phyloP scores from a whole-genome alignment of 1,140 invertebrate genomes.

The Sycobia sp. region DNA sequence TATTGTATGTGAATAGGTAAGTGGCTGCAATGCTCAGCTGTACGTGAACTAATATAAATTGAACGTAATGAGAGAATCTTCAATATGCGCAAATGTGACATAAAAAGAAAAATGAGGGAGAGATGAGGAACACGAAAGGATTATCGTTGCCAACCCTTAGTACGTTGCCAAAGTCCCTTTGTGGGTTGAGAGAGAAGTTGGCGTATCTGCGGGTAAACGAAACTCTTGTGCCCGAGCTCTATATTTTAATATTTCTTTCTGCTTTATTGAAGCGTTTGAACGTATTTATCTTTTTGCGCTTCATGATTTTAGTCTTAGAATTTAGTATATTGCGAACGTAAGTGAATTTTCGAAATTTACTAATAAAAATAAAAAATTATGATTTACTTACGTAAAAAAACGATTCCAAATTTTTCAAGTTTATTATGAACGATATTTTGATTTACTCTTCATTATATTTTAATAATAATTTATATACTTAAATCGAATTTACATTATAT shows the following conservation, averaged over 20 bases:
- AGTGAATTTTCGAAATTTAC: neutral
- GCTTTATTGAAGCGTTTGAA: slow-evolving; percentile 10
- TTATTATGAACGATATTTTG: too few species aligned
- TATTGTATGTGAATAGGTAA: slow-evolving; percentile 28
- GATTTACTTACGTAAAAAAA: slow-evolving; percentile 2
- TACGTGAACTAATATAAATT: slow-evolving; percentile 15
- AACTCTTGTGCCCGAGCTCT: slow-evolving; percentile 38
- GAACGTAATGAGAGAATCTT: neutral
- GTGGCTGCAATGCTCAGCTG: slow-evolving; percentile 20
- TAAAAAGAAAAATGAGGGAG: slow-evolving; percentile 2
- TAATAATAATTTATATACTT: too few species aligned
- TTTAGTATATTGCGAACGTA: slow-evolving; percentile 1
- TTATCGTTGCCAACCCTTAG: slow-evolving; percentile 52
- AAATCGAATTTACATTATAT: too few species aligned
- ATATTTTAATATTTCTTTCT: slow-evolving; percentile 19
- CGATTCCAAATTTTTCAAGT: too few species aligned
- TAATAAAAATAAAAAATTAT: neutral
- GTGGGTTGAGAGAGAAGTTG: slow-evolving; percentile 40
- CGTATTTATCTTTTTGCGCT: slow-evolving; percentile 1
- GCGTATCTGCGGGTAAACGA: slow-evolving; percentile 38
- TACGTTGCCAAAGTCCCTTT: slow-evolving; percentile 55
- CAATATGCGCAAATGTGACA: neutral
- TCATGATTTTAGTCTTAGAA: slow-evolving; percentile 9
- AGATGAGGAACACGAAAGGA: slow-evolving; percentile 37
- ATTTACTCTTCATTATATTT: too few species aligned